These are phyloP conservation scores for Oscarella lobularis DNA, from an alignment of 37 sponge, comb jelly and placozoan genomes.

Conservation along the genomic window DNA sequence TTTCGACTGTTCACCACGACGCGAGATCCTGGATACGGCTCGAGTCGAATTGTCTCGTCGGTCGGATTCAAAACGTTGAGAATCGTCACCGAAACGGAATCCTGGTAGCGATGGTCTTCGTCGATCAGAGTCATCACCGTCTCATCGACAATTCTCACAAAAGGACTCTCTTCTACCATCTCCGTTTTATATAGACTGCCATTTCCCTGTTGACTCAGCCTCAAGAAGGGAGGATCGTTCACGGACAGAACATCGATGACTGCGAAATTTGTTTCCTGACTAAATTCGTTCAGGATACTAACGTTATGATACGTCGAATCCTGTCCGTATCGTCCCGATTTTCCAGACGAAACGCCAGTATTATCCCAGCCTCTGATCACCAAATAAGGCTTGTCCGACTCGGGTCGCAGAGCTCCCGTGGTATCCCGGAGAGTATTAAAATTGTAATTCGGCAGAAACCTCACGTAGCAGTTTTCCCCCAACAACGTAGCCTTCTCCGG, in stretches of 20 bases:
- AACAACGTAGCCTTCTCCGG: conserved; percentile 60
- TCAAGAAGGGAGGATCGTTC: conserved; percentile 44
- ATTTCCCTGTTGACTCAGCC: conserved; percentile 21
- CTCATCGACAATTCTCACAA: conserved; percentile 52
- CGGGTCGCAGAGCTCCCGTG: conserved; percentile 37
- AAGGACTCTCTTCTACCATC: conserved; percentile 47
- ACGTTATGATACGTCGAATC: conserved; percentile 72
- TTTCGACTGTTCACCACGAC: background rate
- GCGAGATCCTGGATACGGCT: background rate
- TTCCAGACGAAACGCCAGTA: conserved; percentile 44
- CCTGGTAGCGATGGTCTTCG: conserved; percentile 37
- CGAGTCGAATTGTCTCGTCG: conserved; percentile 27
- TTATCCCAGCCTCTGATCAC: conserved; percentile 68
- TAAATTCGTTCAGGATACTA: conserved; percentile 66
- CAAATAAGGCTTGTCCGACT: conserved; percentile 43
- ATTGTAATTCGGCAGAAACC: conserved; percentile 54
- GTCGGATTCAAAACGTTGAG: conserved; percentile 24
- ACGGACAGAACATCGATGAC: conserved; percentile 37
- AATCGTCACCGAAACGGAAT: conserved; percentile 33
- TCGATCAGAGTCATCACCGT: conserved; percentile 33
- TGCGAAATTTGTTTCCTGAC: conserved; percentile 18
- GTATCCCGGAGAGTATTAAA: conserved; percentile 57
- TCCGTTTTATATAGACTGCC: conserved; percentile 16
- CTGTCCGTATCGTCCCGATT: conserved; percentile 46
- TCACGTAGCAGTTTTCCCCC: conserved; percentile 44